Evolutionary conservation across 2,113 vertebrate species (phyloP), one percentile per base, ranked within the genome.

Genomic region (Oreocharis arfaki): DNA sequence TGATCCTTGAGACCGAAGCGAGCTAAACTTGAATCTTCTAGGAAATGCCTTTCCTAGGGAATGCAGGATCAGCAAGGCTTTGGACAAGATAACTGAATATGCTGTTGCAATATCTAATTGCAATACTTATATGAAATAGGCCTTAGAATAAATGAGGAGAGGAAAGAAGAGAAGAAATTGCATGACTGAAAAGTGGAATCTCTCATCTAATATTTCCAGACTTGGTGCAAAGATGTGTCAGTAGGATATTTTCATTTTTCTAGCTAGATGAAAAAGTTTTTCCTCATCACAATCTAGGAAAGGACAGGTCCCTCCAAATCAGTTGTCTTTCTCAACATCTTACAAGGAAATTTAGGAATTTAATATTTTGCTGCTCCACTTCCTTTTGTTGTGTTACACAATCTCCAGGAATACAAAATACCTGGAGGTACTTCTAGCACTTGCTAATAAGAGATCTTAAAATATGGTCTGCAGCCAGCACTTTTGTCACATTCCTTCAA

Each of bases 381-480:
- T 86, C 23, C 12, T 90, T 79, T 56, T 63, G 10, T 69, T 84
- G 26, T 79, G 73, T 52, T 76, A 37, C 16, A 20, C 7, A 37
- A 16, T 84, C 44, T 82, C 24, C 37, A 41, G 60, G 24, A 44
- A 12, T 90, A 32, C 17, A 64, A 47, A 11, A 42, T 71, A 92
- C 55, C 89, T 95, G 80, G 37, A 82, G 81, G 69, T 75, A 49
- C 64, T 93, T 84, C 42, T 69, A 74, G 35, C 53, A 63, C 68
- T 93, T 23, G 7, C 68, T 94, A 95, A 90, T 47, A 84, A 71
- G n/a, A 86, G n/a, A 77, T 84, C 92, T 93, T 95, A 86, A 96
- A 96, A 94, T 80, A 95, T 63, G 39, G 12, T 86, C 60, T 78
- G 42, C 13, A 87, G 77, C 47, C 71, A 93, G 30, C 26, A 84